Conservation (phyloP, 2,888 invertebrate species). For the Mesorhabditis belari region DNA sequence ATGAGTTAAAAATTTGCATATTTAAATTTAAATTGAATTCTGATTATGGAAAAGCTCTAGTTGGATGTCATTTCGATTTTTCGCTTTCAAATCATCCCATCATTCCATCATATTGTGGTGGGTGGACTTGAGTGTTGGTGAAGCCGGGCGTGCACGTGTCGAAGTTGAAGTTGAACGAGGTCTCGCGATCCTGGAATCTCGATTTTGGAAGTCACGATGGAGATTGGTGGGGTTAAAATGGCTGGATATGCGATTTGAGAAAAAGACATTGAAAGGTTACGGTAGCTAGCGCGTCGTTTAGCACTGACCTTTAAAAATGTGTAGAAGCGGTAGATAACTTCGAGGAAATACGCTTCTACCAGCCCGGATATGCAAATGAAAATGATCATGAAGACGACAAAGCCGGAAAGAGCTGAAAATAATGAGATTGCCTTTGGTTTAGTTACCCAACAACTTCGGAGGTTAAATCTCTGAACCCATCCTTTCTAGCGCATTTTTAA, state of each 20-base stretch:
- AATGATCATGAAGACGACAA: slow-evolving; percentile 31
- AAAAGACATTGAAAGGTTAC: no score
- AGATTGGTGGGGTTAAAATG: no score
- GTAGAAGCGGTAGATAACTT: slow-evolving; percentile 28
- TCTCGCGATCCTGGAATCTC: slow-evolving; percentile 24
- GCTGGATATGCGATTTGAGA: no score
- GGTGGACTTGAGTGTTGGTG: not conserved
- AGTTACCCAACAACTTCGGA: no score
- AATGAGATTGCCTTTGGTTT: no score
- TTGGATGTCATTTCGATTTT: no score
- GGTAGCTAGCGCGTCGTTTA: no score
- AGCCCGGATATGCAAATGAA: slow-evolving; percentile 25
- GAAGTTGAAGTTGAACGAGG: slow-evolving; percentile 29
- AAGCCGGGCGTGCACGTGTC: slow-evolving; percentile 10
- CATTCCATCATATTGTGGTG: not conserved
- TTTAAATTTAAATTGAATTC: no score
- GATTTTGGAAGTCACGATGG: not conserved
- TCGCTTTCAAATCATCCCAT: not conserved
- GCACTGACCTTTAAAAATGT: slow-evolving; percentile 18
- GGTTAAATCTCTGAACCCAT: no score
- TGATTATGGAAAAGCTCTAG: no score
- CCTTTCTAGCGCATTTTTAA: no score
- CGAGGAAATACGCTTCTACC: slow-evolving; percentile 33
- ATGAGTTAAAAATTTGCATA: no score
- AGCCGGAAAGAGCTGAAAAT: slow-evolving; percentile 20